These are phyloP conservation scores for Cerastis leucographa DNA, from an alignment of 2,888 invertebrate species.

Conservation along the genomic window DNA sequence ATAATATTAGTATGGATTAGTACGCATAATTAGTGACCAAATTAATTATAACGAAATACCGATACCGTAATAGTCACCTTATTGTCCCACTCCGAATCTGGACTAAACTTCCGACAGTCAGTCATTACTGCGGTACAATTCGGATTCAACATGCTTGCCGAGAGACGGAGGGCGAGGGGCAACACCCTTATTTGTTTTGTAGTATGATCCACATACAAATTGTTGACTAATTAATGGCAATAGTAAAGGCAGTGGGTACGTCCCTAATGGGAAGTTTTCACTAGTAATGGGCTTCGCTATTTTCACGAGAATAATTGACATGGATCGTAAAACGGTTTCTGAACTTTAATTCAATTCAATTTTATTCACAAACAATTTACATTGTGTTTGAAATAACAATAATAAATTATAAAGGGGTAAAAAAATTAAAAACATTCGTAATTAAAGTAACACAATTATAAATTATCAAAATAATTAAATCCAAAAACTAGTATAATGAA, in stretches of 20 bases:
- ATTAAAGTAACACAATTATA: too few relatives aligned
- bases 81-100: not conserved
- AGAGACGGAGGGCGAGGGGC: not conserved
- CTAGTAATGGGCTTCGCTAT: constrained; percentile 30
- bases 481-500: too few relatives aligned
- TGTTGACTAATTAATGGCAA: constrained; percentile 6
- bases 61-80: not conserved
- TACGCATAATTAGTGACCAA: too few relatives aligned
- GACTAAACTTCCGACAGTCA: constrained; percentile 7
- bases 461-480: too few relatives aligned
- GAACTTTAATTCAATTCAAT: too few relatives aligned
- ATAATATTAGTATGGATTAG: too few relatives aligned
- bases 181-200: not conserved
- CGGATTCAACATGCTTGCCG: not conserved
- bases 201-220: not conserved
- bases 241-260: constrained; percentile 8
- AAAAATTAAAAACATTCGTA: too few relatives aligned
- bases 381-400: too few relatives aligned
- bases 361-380: too few relatives aligned
- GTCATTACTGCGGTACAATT: not conserved
- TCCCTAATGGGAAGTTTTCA: constrained; percentile 46
- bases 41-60: not conserved
- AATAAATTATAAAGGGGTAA: too few relatives aligned
- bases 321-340: constrained; percentile 23
- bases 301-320: constrained; percentile 27